A percentile compares a stretch with the other conserved stretches of the same genome.
These are phyloP conservation scores for Odontamblyopus rebecca DNA, from an alignment of 2,797 vertebrate species.

Conservation along the genomic window DNA sequence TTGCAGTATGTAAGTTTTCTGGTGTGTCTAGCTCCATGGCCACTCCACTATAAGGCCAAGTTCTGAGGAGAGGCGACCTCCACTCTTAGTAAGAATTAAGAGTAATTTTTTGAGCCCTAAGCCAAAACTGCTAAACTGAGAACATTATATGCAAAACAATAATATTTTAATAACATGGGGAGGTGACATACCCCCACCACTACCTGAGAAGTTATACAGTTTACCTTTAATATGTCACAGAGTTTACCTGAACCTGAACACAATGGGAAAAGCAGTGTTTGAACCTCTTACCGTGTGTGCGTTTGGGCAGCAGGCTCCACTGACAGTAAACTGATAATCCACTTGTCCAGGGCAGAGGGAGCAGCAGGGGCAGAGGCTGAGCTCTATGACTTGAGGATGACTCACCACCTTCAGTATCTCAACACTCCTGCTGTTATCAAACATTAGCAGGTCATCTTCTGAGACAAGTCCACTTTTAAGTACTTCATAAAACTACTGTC, in stretches of 20 bases:
- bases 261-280: neutral
- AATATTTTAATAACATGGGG: too few relatives aligned
- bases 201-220: neutral
- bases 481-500: neutral
- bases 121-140: too few relatives aligned
- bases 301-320: neutral
- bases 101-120: too few relatives aligned
- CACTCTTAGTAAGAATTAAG: too few relatives aligned
- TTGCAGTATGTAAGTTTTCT: too few relatives aligned
- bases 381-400: constrained; percentile 43
- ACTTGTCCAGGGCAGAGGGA: neutral
- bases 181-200: too few relatives aligned
- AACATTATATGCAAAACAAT: too few relatives aligned
- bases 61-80: too few relatives aligned
- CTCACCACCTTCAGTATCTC: constrained; percentile 51
- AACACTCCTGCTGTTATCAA: constrained; percentile 17
- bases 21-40: too few relatives aligned
- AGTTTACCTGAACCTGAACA: neutral
- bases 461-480: neutral
- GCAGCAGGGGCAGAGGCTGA: constrained; percentile 8
- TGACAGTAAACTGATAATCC: constrained; percentile 27
- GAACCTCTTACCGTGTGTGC: constrained; percentile 7
- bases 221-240: neutral
- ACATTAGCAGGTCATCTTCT: constrained; percentile 10
- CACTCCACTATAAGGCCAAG: too few relatives aligned